These are phyloP conservation scores for Rapana venosa DNA, from an alignment of 2,888 invertebrate species.

Conservation along the genomic window DNA sequence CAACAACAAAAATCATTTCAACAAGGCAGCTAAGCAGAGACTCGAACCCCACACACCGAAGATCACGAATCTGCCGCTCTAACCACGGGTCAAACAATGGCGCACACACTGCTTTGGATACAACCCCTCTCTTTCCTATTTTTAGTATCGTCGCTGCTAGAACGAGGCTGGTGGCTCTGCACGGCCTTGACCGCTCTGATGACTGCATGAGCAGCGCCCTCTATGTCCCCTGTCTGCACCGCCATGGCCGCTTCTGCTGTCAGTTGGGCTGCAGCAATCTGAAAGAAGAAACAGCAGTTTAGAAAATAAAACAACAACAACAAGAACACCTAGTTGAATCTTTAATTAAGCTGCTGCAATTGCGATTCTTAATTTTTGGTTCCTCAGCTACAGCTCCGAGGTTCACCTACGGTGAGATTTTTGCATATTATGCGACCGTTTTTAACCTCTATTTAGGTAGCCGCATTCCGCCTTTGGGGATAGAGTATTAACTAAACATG, in stretches of 20 bases:
- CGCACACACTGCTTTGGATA: constrained; percentile 41
- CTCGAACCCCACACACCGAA: background rate
- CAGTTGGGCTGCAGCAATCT: constrained; percentile 53
- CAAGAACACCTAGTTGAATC: background rate
- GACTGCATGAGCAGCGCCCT: constrained; percentile 56
- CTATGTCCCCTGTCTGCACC: constrained; percentile 54
- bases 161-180: constrained; percentile 17
- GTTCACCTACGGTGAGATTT: too few relatives aligned
- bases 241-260: constrained; percentile 57
- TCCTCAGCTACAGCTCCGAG: too few relatives aligned
- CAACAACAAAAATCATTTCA: background rate
- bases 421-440: too few relatives aligned
- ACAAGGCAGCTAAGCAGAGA: too few relatives aligned
- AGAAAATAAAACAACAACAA: background rate
- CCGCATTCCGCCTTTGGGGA: too few relatives aligned
- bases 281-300: background rate
- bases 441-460: too few relatives aligned
- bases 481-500: too few relatives aligned
- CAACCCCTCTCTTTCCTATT: background rate
- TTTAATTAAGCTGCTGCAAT: too few relatives aligned
- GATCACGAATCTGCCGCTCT: background rate
- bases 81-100: constrained; percentile 26
- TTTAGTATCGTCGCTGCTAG: background rate
- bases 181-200: constrained; percentile 53
- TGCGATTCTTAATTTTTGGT: too few relatives aligned